These are phyloP conservation scores for Pristionchus arcanus DNA, from an alignment of 2,888 invertebrate genomes.

Conservation along the genomic window DNA sequence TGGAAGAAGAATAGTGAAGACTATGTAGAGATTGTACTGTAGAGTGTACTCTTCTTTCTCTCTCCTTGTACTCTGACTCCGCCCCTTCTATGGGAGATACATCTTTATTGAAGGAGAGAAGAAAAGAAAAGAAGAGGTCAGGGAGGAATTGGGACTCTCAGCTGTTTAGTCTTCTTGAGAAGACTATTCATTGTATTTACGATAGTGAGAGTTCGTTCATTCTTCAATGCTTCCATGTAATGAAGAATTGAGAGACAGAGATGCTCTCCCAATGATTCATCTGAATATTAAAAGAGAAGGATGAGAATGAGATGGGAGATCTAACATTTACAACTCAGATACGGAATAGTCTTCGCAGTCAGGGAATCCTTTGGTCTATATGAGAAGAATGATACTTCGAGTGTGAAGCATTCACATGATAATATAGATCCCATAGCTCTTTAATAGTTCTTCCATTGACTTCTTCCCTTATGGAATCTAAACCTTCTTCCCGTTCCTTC, in stretches of 20 bases:
- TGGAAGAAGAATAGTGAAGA: neutral
- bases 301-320: neutral
- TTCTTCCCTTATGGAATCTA: neutral
- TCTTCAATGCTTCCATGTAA: constrained; percentile 61
- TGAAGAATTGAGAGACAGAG: constrained; percentile 61
- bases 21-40: neutral
- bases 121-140: constrained; percentile 11
- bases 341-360: constrained; percentile 64
- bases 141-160: neutral
- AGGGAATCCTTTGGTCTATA: constrained; percentile 67
- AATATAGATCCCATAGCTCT: constrained; percentile 71
- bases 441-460: neutral
- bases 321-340: constrained; percentile 72
- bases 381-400: constrained; percentile 75
- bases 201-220: constrained; percentile 59
- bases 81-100: neutral
- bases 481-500: constrained; percentile 88
- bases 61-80: constrained; percentile 17
- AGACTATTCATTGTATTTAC: constrained; percentile 64
- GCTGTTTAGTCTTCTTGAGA: constrained; percentile 56
- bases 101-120: constrained; percentile 38
- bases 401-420: constrained; percentile 71
- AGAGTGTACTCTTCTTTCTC: neutral
- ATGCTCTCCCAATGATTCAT: constrained; percentile 61
- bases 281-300: constrained; percentile 5